These are phyloP conservation scores for Mallateleia sp. DNA, from an alignment of 2,888 invertebrate genomes.

Conservation along the genomic window DNA sequence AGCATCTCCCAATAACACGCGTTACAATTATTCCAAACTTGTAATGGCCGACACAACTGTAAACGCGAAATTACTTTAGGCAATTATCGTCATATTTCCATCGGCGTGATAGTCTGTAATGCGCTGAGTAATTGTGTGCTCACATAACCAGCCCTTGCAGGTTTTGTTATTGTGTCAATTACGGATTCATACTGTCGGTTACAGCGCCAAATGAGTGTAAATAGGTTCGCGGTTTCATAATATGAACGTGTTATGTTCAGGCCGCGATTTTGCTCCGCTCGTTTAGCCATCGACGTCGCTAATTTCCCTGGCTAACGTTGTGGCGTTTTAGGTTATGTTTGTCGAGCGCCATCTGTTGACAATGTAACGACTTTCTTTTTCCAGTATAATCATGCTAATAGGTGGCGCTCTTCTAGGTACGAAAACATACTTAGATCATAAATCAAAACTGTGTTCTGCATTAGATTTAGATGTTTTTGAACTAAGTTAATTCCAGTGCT, in stretches of 20 bases:
- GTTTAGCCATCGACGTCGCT: conserved; percentile 33
- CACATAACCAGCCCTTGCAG: conserved; percentile 19
- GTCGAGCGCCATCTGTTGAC: conserved; percentile 26
- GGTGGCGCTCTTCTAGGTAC: not conserved
- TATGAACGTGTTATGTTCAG: conserved; percentile 38
- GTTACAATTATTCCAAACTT: conserved; percentile 44
- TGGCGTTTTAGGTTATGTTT: conserved; percentile 43
- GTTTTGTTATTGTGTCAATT: conserved; percentile 66
- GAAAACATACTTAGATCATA: not conserved
- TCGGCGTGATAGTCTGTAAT: conserved; percentile 47
- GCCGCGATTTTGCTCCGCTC: conserved; percentile 26
- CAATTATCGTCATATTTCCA: conserved; percentile 65
- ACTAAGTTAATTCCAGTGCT: too few relatives aligned
- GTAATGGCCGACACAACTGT: conserved; percentile 7
- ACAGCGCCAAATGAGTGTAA: conserved; percentile 60
- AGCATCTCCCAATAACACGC: conserved; percentile 10
- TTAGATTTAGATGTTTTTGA: too few relatives aligned
- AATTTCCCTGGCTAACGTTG: conserved; percentile 16
- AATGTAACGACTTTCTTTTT: not conserved
- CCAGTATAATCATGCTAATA: not conserved
- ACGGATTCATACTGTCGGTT: conserved; percentile 45
- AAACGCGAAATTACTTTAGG: conserved; percentile 60
- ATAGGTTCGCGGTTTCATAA: conserved; percentile 59
- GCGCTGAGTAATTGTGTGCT: conserved; percentile 54
- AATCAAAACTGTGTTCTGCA: too few relatives aligned